Conservation (phyloP, 2,797 vertebrate genomes). For the Acridotheres tristis region DNA sequence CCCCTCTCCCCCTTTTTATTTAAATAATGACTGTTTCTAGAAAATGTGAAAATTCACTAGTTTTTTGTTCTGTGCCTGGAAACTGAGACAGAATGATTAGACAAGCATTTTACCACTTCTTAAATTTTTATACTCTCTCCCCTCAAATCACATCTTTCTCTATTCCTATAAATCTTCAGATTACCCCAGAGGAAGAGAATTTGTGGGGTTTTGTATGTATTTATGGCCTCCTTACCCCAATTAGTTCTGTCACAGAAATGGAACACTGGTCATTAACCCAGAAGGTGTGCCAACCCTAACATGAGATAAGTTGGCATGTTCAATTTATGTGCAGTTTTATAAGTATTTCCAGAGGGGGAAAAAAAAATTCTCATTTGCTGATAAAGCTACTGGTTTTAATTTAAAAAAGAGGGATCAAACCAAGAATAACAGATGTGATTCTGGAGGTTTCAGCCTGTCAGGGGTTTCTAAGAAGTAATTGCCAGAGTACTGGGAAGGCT, state of each 20-base stretch:
- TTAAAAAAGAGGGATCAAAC: conserved; percentile 56
- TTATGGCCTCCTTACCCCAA: conserved; percentile 28
- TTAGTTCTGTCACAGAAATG: conserved; percentile 5
- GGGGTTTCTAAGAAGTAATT: conserved; percentile 63
- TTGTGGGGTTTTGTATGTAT: neutral
- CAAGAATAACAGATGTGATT: conserved; percentile 60
- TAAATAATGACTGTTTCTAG: neutral
- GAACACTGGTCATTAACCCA: conserved; percentile 16
- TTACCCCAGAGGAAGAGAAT: neutral
- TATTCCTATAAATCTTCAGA: neutral
- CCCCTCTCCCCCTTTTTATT: rapidly evolving
- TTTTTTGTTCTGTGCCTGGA: neutral
- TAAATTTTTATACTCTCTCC: neutral
- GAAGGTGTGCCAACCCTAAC: conserved; percentile 32
- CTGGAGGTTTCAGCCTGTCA: conserved; percentile 54
- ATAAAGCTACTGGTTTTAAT: conserved; percentile 61
- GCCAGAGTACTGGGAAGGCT: conserved; percentile 53
- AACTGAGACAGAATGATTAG: neutral
- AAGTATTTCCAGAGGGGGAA: conserved; percentile 49
- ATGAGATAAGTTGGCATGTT: conserved; percentile 8
- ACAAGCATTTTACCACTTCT: neutral
- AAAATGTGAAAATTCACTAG: neutral
- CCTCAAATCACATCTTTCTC: neutral
- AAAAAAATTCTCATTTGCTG: conserved; percentile 35
- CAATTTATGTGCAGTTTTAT: conserved; percentile 53